Evolutionary conservation across 1,140 invertebrate species (phyloP).

Genomic region (Saccostrea cuccullata): DNA sequence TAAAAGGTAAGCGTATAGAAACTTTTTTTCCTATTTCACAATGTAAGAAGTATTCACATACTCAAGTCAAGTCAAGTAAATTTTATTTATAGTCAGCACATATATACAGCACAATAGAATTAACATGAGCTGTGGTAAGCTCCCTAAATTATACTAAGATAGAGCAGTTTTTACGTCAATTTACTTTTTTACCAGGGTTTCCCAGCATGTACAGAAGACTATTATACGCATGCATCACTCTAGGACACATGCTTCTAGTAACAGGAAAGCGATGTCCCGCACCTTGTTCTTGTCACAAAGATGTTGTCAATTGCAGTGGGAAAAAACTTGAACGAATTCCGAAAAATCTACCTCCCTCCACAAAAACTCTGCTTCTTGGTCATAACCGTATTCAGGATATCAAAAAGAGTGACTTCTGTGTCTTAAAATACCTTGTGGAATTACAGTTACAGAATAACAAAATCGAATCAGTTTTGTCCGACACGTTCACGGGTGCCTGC

Average conservation of each 20-base stretch:
- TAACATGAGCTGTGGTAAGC: too few species aligned
- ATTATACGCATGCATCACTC: too few species aligned
- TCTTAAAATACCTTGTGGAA: constrained; percentile 48
- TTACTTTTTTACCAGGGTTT: too few species aligned
- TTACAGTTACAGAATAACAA: constrained; percentile 57
- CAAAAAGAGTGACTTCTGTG: constrained; percentile 31
- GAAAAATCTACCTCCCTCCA: constrained; percentile 53
- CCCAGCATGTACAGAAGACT: too few species aligned
- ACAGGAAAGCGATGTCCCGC: constrained; percentile 52
- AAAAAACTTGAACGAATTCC: constrained; percentile 59
- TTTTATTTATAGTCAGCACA: too few species aligned
- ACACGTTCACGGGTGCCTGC: constrained; percentile 51
- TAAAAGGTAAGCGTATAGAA: too few species aligned
- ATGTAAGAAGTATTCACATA: too few species aligned
- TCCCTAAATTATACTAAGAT: too few species aligned
- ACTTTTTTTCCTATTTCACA: too few species aligned
- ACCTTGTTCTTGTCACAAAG: constrained; percentile 62
- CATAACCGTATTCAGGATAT: constrained; percentile 58
- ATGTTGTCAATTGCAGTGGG: constrained; percentile 64
- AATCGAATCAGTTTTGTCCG: constrained; percentile 47
- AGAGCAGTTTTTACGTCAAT: too few species aligned
- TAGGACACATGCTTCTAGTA: neutral
- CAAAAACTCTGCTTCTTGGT: constrained; percentile 60
- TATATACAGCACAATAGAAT: too few species aligned
- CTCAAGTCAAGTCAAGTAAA: too few species aligned